Percentiles rank a stretch among this genome's conserved stretches.
phyloP scores from a whole-genome alignment of 2,113 vertebrate genomes.

The Boleophthalmus pectinirostris region DNA sequence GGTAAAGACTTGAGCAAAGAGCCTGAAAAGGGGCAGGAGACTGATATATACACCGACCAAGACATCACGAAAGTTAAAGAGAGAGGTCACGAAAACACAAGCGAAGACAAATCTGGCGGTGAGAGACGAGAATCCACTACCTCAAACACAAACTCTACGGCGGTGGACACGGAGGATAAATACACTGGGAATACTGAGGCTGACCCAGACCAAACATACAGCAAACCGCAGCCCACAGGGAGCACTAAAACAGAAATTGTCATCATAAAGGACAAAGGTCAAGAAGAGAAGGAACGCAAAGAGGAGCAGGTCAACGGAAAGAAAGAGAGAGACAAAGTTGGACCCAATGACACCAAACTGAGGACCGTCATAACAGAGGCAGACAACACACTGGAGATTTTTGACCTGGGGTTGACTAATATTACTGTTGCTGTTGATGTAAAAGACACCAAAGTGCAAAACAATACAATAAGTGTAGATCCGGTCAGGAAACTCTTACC shows the following conservation, averaged over 20 bases:
- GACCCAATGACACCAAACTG: slow-evolving; percentile 68
- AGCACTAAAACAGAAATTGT: slow-evolving; percentile 44
- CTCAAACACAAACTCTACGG: slow-evolving; percentile 41
- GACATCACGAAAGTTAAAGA: slow-evolving; percentile 41
- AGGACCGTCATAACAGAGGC: slow-evolving; percentile 31
- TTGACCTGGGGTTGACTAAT: slow-evolving; percentile 53
- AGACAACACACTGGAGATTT: slow-evolving; percentile 53
- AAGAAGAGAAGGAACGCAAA: slow-evolving; percentile 62
- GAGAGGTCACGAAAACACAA: slow-evolving; percentile 41
- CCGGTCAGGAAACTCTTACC: slow-evolving; percentile 32
- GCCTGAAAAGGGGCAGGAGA: slow-evolving; percentile 25
- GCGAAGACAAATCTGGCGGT: slow-evolving; percentile 31
- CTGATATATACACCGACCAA: slow-evolving; percentile 44
- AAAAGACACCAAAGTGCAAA: slow-evolving; percentile 44
- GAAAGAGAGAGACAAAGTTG: slow-evolving; percentile 47
- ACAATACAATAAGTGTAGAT: slow-evolving; percentile 32
- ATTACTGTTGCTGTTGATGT: slow-evolving; percentile 39
- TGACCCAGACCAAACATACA: slow-evolving; percentile 35
- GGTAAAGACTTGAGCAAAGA: slow-evolving; percentile 50
- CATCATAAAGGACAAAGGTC: slow-evolving; percentile 33
- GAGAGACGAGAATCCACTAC: slow-evolving; percentile 24
- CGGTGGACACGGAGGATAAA: slow-evolving; percentile 48
- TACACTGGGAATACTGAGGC: slow-evolving; percentile 34
- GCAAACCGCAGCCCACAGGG: slow-evolving; percentile 33
- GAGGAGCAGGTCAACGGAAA: slow-evolving; percentile 66